phyloP scores from a whole-genome alignment of 2,888 invertebrate genomes.

The Ethmia dodecea region DNA sequence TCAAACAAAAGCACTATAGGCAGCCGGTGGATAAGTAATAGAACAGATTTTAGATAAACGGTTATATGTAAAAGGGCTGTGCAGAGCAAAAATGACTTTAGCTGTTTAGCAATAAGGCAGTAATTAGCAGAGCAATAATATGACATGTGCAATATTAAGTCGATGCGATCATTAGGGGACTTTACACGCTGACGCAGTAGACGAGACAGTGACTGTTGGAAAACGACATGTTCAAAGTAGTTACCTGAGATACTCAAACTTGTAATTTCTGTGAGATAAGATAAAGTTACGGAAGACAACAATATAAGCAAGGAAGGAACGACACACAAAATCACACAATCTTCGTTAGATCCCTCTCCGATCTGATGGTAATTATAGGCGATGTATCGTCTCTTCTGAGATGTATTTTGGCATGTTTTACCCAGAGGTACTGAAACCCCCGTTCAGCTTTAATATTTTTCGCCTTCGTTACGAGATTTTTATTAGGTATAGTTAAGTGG shows the following conservation, averaged over 20 bases:
- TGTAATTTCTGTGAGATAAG: background rate
- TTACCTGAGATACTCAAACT: background rate
- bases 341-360: background rate
- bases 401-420: background rate
- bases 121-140: background rate
- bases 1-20: background rate
- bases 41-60: background rate
- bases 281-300: no score
- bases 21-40: background rate
- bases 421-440: conserved; percentile 1
- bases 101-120: background rate
- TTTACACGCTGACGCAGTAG: no score
- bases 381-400: conserved; percentile 2
- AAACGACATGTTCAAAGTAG: background rate
- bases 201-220: background rate
- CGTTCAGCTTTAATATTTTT: background rate
- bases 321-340: background rate
- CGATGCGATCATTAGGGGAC: no score
- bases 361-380: background rate
- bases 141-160: background rate
- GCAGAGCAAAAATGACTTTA: background rate
- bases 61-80: background rate
- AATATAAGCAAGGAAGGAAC: no score
- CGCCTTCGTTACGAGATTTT: no score
- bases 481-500: no score